These are phyloP conservation scores for Orius insidiosus DNA, from an alignment of 1,140 invertebrate species.

Conservation along the genomic window DNA sequence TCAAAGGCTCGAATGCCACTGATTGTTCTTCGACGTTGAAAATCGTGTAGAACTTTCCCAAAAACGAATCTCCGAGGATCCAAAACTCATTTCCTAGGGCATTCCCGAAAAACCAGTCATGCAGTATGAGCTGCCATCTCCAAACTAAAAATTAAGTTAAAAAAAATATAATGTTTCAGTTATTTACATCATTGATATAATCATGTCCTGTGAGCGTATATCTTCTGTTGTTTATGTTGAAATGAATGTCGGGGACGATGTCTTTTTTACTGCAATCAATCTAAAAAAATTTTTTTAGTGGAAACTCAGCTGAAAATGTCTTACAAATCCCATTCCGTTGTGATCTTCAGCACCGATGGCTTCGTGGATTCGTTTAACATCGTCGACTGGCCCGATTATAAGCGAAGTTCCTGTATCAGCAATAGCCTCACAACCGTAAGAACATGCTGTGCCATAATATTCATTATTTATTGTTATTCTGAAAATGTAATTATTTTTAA, in stretches of 20 bases:
- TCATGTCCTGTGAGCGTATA: no score
- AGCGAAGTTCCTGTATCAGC: conserved; percentile 6
- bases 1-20: neutral
- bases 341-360: conserved; percentile 1
- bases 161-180: no score
- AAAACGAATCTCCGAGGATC: neutral
- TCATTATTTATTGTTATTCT: neutral
- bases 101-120: neutral
- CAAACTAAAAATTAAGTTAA: no score
- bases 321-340: no score
- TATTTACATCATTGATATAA: no score
- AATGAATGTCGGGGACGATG: no score
- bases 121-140: neutral
- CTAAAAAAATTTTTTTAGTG: no score
- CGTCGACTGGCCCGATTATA: neutral
- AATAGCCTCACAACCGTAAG: conserved; percentile 1
- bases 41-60: neutral
- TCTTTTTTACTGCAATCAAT: no score
- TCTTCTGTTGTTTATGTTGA: no score
- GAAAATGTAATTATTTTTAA: neutral
- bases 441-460: neutral
- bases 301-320: no score
- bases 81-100: neutral
- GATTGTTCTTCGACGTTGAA: neutral
- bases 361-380: neutral